A percentile compares a stretch with the other conserved stretches of the same genome.
These are phyloP conservation scores for Cyprinella venusta DNA, from an alignment of 2,797 vertebrate genomes.

Conservation along the genomic window DNA sequence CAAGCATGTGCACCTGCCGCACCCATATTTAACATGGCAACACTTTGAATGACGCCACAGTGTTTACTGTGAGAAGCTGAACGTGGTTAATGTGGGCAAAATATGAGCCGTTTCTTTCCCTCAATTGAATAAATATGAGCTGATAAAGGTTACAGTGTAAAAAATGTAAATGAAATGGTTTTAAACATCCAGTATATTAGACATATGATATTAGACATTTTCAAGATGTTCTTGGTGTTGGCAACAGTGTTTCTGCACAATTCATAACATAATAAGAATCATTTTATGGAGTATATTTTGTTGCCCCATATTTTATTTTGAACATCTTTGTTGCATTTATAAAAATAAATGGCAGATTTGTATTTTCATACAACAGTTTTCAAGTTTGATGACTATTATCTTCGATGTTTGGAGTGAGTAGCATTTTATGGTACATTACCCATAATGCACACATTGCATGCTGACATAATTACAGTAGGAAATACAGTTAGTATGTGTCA, in stretches of 20 bases:
- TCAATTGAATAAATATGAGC: not conserved
- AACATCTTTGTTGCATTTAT: not conserved
- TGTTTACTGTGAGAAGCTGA: constrained; percentile 26
- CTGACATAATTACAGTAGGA: not conserved
- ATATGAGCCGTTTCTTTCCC: not conserved
- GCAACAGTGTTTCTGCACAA: not conserved
- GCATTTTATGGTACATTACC: not conserved
- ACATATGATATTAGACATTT: not conserved
- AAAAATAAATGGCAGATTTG: not conserved
- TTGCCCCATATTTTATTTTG: not conserved
- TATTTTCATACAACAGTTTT: not conserved
- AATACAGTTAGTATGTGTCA: not conserved
- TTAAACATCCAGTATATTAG: not conserved
- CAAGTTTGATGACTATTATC: not conserved
- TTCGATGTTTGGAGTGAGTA: not conserved
- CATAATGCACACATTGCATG: not conserved
- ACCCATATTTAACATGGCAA: constrained; percentile 50
- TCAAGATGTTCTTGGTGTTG: not conserved
- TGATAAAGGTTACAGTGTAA: not conserved
- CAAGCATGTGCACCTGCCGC: constrained; percentile 47
- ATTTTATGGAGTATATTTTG: not conserved
- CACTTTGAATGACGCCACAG: constrained; percentile 29
- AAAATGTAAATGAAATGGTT: not conserved
- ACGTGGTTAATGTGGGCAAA: constrained; percentile 20
- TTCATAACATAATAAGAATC: not conserved